These are phyloP conservation scores for Chloroclysta siterata DNA, from an alignment of 2,888 invertebrate genomes.

Conservation along the genomic window DNA sequence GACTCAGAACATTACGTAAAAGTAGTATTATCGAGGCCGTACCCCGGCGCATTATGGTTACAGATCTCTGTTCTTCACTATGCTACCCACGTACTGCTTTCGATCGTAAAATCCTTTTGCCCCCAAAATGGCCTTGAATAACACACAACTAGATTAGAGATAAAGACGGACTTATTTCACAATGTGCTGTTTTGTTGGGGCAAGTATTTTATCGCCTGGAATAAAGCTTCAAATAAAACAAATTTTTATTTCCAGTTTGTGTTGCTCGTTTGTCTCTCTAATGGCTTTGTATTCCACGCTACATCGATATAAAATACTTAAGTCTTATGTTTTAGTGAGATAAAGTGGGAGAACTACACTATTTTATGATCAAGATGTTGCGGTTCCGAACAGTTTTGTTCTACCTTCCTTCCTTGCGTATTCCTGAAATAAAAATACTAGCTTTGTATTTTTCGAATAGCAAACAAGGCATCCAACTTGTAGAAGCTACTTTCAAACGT, in stretches of 20 bases:
- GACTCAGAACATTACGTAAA: conserved; percentile 44
- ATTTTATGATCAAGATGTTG: conserved; percentile 43
- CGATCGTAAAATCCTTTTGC: conserved; percentile 62
- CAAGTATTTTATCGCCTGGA: conserved; percentile 41
- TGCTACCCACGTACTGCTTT: conserved; percentile 55
- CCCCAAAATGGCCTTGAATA: conserved; percentile 59
- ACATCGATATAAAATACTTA: conserved; percentile 47
- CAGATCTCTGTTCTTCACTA: conserved; percentile 53
- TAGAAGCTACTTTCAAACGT: conserved; percentile 19
- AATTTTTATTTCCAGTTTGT: conserved; percentile 43
- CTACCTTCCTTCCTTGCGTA: conserved; percentile 18
- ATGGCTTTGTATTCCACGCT: conserved; percentile 43
- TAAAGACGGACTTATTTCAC: conserved; percentile 55
- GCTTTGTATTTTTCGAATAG: conserved; percentile 17
- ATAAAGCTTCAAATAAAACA: conserved; percentile 43
- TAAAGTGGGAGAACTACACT: conserved; percentile 39
- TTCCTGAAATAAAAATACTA: conserved; percentile 35
- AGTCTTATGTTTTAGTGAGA: conserved; percentile 45
- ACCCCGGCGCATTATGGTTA: conserved; percentile 46
- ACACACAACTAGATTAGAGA: conserved; percentile 60
- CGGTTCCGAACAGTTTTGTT: conserved; percentile 30
- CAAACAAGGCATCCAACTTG: too few relatives aligned
- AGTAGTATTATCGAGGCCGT: conserved; percentile 54
- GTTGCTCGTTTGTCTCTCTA: conserved; percentile 46
- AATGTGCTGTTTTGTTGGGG: conserved; percentile 52